Evolutionary conservation across 1,140 invertebrate species (phyloP), one percentile per base, ranked within the genome.

Genomic region (Lethocerus indicus): DNA sequence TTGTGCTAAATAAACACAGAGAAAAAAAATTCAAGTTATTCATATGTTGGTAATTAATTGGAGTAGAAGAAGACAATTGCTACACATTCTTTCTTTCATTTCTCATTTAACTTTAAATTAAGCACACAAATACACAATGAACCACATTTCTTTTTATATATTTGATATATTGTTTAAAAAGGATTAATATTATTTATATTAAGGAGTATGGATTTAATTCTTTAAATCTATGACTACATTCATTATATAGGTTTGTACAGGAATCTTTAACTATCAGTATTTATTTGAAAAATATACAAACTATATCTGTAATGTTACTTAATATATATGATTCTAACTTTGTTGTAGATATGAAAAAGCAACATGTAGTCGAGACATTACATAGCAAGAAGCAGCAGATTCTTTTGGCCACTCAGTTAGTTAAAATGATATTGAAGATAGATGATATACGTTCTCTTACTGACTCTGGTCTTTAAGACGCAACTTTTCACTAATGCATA

Each of bases 391-490:
- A 89, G 56, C 93, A 98, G 61, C 96, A 99, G 69, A 88, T 99
- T 20, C 70, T 93, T 21, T 69, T 99, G 47, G 94, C 96, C 1
- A 96, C 95, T 0, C 88, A 96, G 63, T 72, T 99, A 23, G 93
- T 98, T 6, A 95, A 96, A 67, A 99, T 99, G 95, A 98, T 99
- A 54, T 72, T 99, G 36, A 99, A 98, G 69, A 99, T 99, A 52
- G 96, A 99, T 67, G 96, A 99, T 64, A 85, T 99, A 43, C 76
- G 95, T 53, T 84, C 83, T 3, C 79, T 82, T 1, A 49, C 49
- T 46, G 55, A 57, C 25, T 29, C 43, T 26, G 25, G 20, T 1
- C 14, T 44, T 20, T 44, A 44, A 44, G 16, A 20, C 9, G 23
- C 24, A 41, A 3, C 21, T 21, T 42, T 42, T 2, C 23, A 39